Conservation (phyloP, 2,113 vertebrate genomes). For the Gymnobelideus leadbeateri region DNA sequence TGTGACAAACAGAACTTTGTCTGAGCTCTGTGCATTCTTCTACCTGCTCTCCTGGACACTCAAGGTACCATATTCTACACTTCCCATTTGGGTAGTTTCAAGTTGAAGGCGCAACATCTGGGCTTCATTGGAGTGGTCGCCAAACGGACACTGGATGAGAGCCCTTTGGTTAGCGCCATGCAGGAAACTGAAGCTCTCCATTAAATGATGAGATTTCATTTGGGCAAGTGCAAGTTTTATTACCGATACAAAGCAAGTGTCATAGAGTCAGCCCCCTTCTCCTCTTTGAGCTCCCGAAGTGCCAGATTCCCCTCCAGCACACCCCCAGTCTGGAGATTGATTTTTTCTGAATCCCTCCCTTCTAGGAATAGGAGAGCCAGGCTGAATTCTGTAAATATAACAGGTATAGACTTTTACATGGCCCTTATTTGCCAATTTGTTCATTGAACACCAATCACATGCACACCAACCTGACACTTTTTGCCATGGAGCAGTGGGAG, state of each 20-base stretch:
- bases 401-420: neutral
- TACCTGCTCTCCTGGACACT: conserved; percentile 42
- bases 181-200: conserved; percentile 69
- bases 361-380: conserved; percentile 28
- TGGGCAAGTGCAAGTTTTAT: conserved; percentile 71
- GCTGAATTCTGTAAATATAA: conserved; percentile 17
- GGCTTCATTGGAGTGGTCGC: conserved; percentile 62
- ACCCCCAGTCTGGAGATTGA: neutral
- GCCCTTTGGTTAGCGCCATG: conserved; percentile 53
- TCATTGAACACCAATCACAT: neutral
- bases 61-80: conserved; percentile 35
- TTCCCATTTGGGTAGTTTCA: conserved; percentile 69
- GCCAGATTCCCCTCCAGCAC: conserved; percentile 25
- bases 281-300: conserved; percentile 42
- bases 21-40: conserved; percentile 58
- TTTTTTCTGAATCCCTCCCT: neutral
- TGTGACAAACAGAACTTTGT: conserved; percentile 38
- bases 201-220: conserved; percentile 72
- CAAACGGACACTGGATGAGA: conserved; percentile 58
- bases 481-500: conserved; percentile 1
- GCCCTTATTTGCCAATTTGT: conserved; percentile 29
- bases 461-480: conserved; percentile 22
- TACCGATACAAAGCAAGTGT: conserved; percentile 50
- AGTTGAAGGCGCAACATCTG: conserved; percentile 73
- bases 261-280: conserved; percentile 33